A percentile compares a stretch with the other conserved stretches of the same genome.
phyloP scores from a whole-genome alignment of 2,888 invertebrate species.

The Congeria kusceri region DNA sequence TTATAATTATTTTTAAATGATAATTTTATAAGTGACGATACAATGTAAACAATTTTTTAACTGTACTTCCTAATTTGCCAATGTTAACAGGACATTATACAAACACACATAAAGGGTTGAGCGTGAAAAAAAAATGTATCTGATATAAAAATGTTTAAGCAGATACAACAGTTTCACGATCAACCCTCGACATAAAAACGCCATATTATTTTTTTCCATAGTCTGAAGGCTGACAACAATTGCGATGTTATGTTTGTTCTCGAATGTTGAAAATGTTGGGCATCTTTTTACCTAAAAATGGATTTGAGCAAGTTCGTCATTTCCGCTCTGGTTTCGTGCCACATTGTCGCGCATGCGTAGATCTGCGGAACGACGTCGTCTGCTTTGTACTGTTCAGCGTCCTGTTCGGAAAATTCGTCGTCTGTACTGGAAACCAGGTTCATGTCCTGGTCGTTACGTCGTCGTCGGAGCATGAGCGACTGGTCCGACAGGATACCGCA shows the following conservation, averaged over 20 bases:
- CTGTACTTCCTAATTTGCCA: neutral
- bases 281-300: slow-evolving; percentile 82
- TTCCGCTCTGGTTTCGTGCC: slow-evolving; percentile 84
- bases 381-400: slow-evolving; percentile 62
- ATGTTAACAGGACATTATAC: no score
- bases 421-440: slow-evolving; percentile 58
- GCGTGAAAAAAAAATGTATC: no score
- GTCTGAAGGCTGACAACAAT: no score
- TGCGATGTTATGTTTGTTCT: no score
- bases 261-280: no score
- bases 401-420: slow-evolving; percentile 44
- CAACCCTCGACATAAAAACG: no score
- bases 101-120: no score
- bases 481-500: slow-evolving; percentile 96
- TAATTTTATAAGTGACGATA: neutral
- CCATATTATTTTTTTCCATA: no score
- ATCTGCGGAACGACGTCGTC: slow-evolving; percentile 79
- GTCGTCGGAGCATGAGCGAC: slow-evolving; percentile 95
- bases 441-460: slow-evolving; percentile 92
- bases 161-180: no score
- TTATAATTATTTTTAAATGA: neutral
- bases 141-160: no score
- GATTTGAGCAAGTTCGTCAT: slow-evolving; percentile 84
- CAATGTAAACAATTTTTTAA: neutral
- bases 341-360: slow-evolving; percentile 85